These are phyloP conservation scores for Notolabrus celidotus DNA, from an alignment of 2,797 vertebrate genomes.

Conservation along the genomic window DNA sequence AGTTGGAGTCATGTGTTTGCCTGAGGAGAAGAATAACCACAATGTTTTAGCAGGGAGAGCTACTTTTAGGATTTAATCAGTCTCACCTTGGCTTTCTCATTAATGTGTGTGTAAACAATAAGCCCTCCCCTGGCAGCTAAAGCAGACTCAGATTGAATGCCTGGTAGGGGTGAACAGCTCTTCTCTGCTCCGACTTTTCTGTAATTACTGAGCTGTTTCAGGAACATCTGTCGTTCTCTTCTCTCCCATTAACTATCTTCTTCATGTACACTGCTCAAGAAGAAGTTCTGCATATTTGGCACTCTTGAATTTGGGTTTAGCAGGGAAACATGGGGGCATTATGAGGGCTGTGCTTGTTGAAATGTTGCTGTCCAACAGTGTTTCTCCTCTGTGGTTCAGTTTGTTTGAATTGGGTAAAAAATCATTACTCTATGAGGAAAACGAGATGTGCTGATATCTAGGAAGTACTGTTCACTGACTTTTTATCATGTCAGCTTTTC, in stretches of 20 bases:
- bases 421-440: no score
- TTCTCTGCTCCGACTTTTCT: slow-evolving; percentile 67
- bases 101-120: slow-evolving; percentile 82
- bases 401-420: slow-evolving; percentile 19
- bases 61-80: slow-evolving; percentile 79
- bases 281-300: slow-evolving; percentile 28
- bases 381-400: not conserved
- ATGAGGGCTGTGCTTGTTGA: slow-evolving; percentile 7
- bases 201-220: slow-evolving; percentile 83
- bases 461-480: no score
- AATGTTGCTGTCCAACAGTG: not conserved
- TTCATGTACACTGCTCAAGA: slow-evolving; percentile 34
- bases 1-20: slow-evolving; percentile 56
- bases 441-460: no score
- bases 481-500: no score
- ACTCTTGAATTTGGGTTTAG: slow-evolving; percentile 22
- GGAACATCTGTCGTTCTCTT: slow-evolving; percentile 78
- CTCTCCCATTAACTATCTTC: slow-evolving; percentile 52
- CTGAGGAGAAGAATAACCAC: slow-evolving; percentile 58
- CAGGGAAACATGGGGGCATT: not conserved
- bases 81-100: slow-evolving; percentile 79
- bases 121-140: slow-evolving; percentile 74
- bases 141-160: slow-evolving; percentile 77
- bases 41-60: slow-evolving; percentile 61
- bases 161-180: slow-evolving; percentile 74